A percentile compares a stretch with the other conserved stretches of the same genome.
These are phyloP conservation scores for Bubo scandiacus DNA, from an alignment of 2,113 vertebrate genomes.

Conservation along the genomic window DNA sequence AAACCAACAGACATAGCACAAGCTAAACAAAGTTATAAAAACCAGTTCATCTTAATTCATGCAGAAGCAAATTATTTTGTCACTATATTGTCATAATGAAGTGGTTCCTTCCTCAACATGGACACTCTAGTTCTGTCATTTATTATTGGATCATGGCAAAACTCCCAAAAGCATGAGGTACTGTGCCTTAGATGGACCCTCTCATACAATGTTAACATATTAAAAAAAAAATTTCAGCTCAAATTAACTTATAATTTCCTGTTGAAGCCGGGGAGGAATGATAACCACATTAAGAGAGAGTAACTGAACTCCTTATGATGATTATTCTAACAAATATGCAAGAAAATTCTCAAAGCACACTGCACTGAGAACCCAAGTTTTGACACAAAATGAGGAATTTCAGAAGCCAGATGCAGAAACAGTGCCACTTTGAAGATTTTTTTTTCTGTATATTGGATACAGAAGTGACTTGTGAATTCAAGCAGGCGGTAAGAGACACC, in stretches of 20 bases:
- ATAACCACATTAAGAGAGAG: slow-evolving; percentile 23
- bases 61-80: neutral
- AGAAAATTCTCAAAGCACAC: neutral
- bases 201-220: neutral
- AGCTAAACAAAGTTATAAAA: neutral
- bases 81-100: neutral
- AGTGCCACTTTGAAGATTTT: neutral
- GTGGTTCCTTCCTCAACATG: neutral
- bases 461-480: neutral
- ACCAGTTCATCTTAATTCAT: neutral
- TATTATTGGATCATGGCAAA: neutral
- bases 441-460: neutral
- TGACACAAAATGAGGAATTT: neutral
- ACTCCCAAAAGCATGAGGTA: neutral
- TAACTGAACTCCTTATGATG: neutral
- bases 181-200: neutral
- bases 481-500: neutral
- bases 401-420: neutral
- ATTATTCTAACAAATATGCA: slow-evolving; percentile 3
- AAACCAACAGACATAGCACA: neutral
- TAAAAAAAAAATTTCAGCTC: neutral
- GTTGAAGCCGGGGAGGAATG: slow-evolving; percentile 29
- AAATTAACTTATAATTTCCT: neutral
- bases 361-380: neutral
- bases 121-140: neutral